Evolutionary conservation across 37 sponge, comb jelly and placozoan species (phyloP).

Genomic region (Ianthella basta): DNA sequence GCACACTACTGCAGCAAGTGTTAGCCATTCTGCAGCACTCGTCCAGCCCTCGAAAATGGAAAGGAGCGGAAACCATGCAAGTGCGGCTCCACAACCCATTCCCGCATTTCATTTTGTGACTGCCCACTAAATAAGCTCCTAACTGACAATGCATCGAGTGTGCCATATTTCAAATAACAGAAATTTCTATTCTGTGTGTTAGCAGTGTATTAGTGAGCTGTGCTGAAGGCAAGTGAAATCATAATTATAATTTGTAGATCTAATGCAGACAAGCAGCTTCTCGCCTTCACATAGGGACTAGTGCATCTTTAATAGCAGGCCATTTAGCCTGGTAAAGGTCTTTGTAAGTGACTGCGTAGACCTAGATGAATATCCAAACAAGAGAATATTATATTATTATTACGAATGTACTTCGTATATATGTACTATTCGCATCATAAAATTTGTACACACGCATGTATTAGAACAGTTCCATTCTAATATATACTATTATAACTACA

Average conservation of each 20-base stretch:
- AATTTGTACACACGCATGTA: neutral
- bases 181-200: too few relatives aligned
- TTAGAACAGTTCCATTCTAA: neutral
- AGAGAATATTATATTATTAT: neutral
- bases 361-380: neutral
- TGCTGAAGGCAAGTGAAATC: too few relatives aligned
- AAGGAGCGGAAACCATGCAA: neutral
- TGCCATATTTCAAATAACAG: too few relatives aligned
- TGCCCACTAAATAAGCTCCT: neutral
- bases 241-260: neutral
- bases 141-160: too few relatives aligned
- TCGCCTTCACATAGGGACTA: neutral
- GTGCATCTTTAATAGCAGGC: conserved; percentile 6
- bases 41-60: too few relatives aligned
- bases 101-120: neutral
- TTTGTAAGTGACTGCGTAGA: neutral
- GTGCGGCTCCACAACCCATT: neutral
- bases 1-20: too few relatives aligned
- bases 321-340: neutral
- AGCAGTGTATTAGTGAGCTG: too few relatives aligned
- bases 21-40: too few relatives aligned
- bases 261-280: neutral
- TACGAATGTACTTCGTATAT: neutral
- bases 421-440: too few relatives aligned
- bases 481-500: neutral